These are phyloP conservation scores for Varecia variegata DNA, from an alignment of 2,797 vertebrate species.

Conservation along the genomic window DNA sequence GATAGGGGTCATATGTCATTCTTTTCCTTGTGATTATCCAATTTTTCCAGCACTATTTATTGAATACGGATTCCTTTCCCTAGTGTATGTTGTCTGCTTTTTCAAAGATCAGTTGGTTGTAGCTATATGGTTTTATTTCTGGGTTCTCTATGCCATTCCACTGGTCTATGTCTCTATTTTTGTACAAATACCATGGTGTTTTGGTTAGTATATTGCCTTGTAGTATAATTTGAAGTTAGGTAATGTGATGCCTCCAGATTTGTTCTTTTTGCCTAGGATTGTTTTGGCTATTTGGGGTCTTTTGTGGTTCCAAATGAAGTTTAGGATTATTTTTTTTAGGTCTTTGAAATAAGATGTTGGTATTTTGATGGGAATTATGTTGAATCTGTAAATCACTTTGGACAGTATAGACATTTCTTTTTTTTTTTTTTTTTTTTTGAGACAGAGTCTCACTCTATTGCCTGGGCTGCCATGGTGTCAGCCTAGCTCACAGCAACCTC, in stretches of 20 bases:
- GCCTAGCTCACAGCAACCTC: too few species aligned
- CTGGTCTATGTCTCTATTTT: neutral
- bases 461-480: too few species aligned
- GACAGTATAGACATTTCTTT: neutral
- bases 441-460: too few species aligned
- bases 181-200: neutral
- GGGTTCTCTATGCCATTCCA: neutral
- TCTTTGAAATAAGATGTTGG: neutral
- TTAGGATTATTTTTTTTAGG: neutral
- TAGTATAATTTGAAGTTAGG: neutral
- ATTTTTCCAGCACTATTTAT: neutral
- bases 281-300: neutral
- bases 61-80: neutral
- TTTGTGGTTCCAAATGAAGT: neutral
- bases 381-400: neutral
- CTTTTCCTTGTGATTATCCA: neutral
- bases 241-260: neutral
- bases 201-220: neutral
- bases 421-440: too few species aligned
- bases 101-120: neutral
- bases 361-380: neutral
- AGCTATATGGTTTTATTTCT: neutral
- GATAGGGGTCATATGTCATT: neutral
- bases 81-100: neutral
- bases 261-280: neutral